phyloP scores from a whole-genome alignment of 2,797 vertebrate genomes.

The Chromis chromis region DNA sequence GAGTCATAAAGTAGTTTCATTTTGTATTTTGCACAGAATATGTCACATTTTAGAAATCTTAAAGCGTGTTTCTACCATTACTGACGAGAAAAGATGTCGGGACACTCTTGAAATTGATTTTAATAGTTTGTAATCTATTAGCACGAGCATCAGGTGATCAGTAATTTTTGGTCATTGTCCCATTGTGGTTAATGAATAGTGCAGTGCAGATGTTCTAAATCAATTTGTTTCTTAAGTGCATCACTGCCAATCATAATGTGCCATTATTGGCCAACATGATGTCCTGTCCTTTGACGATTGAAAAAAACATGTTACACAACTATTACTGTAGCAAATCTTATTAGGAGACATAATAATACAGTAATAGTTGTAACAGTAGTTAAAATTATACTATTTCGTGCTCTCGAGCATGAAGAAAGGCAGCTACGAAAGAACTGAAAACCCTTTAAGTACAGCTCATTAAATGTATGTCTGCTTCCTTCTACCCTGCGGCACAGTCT shows the following conservation, averaged over 20 bases:
- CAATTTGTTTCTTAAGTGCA: neutral
- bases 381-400: neutral
- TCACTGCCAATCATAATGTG: neutral
- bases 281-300: neutral
- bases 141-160: neutral
- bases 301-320: neutral
- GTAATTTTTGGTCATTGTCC: neutral
- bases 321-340: neutral
- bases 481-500: conserved; percentile 20
- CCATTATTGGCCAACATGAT: neutral
- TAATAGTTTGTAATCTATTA: conserved; percentile 17
- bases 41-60: too few species aligned
- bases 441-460: conserved; percentile 18
- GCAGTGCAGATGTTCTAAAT: too few species aligned
- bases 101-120: neutral
- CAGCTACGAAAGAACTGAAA: neutral
- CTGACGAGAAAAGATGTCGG: neutral
- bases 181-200: neutral
- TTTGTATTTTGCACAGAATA: too few species aligned
- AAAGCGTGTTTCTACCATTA: neutral
- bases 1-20: too few species aligned
- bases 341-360: neutral
- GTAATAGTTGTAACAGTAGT: neutral
- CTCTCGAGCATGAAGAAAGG: neutral
- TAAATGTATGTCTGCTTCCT: conserved; percentile 23